Conservation (phyloP, 1,140 invertebrate species). For the Euura saliciscinereae region DNA sequence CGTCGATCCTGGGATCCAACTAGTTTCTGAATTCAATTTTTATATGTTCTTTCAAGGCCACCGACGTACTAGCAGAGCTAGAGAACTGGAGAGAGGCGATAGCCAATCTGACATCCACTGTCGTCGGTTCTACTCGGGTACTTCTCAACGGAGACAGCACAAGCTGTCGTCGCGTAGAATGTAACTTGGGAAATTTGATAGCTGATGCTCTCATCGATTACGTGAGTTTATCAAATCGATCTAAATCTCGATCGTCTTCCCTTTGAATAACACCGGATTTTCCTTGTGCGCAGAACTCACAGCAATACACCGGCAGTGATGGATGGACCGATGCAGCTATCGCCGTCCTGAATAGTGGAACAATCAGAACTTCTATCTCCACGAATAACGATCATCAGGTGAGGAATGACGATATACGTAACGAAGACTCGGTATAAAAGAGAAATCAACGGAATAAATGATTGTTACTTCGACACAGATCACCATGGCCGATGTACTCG, state of each 20-base stretch:
- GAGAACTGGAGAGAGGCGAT: conserved; percentile 67
- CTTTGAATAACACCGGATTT: background rate
- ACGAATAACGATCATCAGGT: conserved; percentile 58
- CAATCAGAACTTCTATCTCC: conserved; percentile 70
- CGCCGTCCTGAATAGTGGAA: conserved; percentile 76
- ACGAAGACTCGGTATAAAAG: background rate
- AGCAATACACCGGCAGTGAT: conserved; percentile 48
- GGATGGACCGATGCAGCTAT: conserved; percentile 82
- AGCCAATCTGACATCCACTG: conserved; percentile 56
- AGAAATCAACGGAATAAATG: background rate
- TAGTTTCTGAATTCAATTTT: too few species aligned
- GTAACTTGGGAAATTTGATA: conserved; percentile 85
- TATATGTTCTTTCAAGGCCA: conserved; percentile 60
- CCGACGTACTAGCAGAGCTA: conserved; percentile 68
- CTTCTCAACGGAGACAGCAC: conserved; percentile 63
- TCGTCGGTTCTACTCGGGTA: conserved; percentile 70
- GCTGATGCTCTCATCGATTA: conserved; percentile 73
- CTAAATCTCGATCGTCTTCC: background rate
- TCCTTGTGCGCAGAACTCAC: conserved; percentile 42
- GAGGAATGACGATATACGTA: background rate
- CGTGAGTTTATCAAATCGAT: conserved; percentile 53
- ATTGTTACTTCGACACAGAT: conserved; percentile 55
- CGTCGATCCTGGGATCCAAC: too few species aligned
- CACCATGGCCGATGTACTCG: conserved; percentile 62
- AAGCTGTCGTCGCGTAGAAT: conserved; percentile 75